Base-by-base conservation (phyloP, 2,888 invertebrate genomes). In the Phaonia tiefii region DNA sequence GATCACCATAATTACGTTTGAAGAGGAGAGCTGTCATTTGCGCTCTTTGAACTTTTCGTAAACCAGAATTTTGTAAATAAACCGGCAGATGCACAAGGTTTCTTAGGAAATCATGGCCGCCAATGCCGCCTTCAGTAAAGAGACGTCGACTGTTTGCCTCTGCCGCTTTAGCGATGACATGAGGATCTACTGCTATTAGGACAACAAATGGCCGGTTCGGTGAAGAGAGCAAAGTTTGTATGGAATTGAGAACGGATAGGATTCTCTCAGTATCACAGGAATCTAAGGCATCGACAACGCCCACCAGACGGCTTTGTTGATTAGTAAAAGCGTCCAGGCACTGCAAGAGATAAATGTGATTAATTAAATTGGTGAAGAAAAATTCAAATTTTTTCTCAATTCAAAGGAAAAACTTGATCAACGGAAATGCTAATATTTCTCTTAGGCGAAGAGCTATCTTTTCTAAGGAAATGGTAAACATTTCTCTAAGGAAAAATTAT, bases 31-130 rank as follows among this genome's bases (percentile, higher is more conserved):
- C 95, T 0, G 96, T 95, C 89, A 95, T 95, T 90, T 97, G 97
- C 0, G 97, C 97, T 5, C 94, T 92, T 90, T 97, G 96, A 1
- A 97, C 96, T 86, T 97, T 95, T 0, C 98, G 93, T 79, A 99
- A 91, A 10, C 98, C 98, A 0, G 98, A 98, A 91, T 98, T 99
- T 92, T 99, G 99, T 76, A 99, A 92, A 91, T 98, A 99, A 91
- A 99, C 99, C 0, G 99, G 99, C 86, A 99, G 92, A 90, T 99
- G 99, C 25, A 99, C 98, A 93, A 99, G 95, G 90, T 99, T 99
- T 83, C 97, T 94, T 65, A 99, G 92, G 89, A 98, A 98, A 91
- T 96, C 96, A 92, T 98, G 97, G 0, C 98, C 98, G 79, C 98
- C 98, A 85, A 99, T 98, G 46, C 91, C 91, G 8, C 91, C 97